Base-by-base conservation (phyloP, 2,797 vertebrate genomes). In the Tenualosa thibaudeaui region DNA sequence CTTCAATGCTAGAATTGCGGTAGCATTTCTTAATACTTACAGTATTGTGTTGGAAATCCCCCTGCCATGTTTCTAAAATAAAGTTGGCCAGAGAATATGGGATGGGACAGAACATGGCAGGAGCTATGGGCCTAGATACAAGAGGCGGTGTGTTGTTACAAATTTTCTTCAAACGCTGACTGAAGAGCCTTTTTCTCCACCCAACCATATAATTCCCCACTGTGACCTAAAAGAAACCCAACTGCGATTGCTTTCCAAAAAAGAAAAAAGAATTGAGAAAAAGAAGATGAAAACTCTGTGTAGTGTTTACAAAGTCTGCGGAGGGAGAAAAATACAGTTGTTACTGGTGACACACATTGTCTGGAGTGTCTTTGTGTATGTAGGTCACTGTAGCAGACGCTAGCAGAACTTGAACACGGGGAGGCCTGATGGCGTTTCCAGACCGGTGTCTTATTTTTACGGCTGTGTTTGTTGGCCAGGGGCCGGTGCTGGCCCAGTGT, bases 341-440 rank as follows among this genome's bases (percentile, higher is more conserved):
- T 84, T 86, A 68, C 81, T 82, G 68, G 51, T 86, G 87, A 85
- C 89, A 85, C 84, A 86, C 81, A 85, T 86, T 83, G 84, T 85
- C 86, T 85, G 87, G 84, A 78, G 82, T 82, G 84, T 82, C 60
- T 31, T 62, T 86, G 83, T 54, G 43, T 86, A 88, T 90, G 88
- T 91, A 93, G 89, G 87, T 87, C 86, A 89, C 88, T 53, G 86
- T 89, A 86, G 91, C 90, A 91, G 91, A 88, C 89, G 84, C 87
- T 88, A 84, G 86, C 82, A 60, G 85, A 56, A 17, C 75, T 68
- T 90, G 85, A 90, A 88, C 90, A 85, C 87, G 88, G 90, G 71
- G 65, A 86, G 89, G 88, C 92, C 90, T 94, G 92, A 95, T 94
- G 90, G 91, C 60, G 86, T 94, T 96, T 95, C 94, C 95, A 96